Evolutionary conservation across 2,888 invertebrate species (phyloP).

Genomic region (Lutraria lutraria): DNA sequence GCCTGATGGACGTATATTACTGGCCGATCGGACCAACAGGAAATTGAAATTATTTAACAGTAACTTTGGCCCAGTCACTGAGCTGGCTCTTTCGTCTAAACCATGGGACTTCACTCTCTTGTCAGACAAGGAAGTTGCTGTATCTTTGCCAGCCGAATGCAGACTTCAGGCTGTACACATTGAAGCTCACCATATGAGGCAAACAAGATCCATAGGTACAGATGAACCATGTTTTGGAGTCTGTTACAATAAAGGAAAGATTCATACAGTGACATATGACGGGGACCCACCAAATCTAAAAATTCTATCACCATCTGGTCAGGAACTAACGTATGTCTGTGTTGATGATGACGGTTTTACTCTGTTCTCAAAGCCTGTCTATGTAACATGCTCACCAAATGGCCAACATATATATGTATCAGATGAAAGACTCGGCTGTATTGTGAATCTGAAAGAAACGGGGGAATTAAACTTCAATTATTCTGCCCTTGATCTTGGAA

Average conservation of each 20-base stretch:
- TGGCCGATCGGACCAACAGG: conserved; percentile 72
- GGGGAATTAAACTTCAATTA: conserved; percentile 71
- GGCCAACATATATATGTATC: conserved; percentile 69
- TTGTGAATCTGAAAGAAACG: conserved; percentile 68
- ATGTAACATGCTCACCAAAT: conserved; percentile 67
- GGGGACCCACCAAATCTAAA: conserved; percentile 74
- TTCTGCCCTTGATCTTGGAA: conserved; percentile 70
- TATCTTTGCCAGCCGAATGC: conserved; percentile 72
- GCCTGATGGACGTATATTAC: conserved; percentile 67
- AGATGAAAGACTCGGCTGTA: conserved; percentile 70
- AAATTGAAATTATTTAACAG: conserved; percentile 73
- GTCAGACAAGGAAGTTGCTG: conserved; percentile 69
- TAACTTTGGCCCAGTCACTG: conserved; percentile 56
- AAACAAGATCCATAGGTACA: conserved; percentile 61
- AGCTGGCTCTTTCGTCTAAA: conserved; percentile 65
- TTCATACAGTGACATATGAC: conserved; percentile 73
- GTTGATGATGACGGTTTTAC: conserved; percentile 72
- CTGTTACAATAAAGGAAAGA: conserved; percentile 64
- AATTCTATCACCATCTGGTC: conserved; percentile 65
- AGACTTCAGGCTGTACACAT: conserved; percentile 68
- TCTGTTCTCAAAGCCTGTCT: conserved; percentile 74
- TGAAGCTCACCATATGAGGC: conserved; percentile 38
- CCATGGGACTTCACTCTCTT: conserved; percentile 74
- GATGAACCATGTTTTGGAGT: conserved; percentile 74
- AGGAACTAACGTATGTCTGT: conserved; percentile 71